Percentiles rank a stretch among this genome's conserved stretches.
Evolutionary conservation across 1,140 invertebrate species (phyloP).

Genomic region (Drosophila athabasca): DNA sequence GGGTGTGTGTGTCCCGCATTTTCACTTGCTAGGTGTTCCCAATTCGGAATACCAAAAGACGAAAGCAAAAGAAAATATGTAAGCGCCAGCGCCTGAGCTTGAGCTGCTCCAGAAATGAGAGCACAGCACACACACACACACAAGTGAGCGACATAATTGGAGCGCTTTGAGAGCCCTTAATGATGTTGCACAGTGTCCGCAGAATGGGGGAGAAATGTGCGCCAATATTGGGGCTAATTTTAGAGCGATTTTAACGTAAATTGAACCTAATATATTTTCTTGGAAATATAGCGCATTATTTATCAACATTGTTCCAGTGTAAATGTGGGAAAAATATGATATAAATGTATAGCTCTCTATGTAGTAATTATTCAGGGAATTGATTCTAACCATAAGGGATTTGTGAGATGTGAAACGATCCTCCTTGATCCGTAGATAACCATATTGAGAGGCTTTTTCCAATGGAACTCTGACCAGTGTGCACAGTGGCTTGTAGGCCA

Average conservation of each 20-base stretch:
- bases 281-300: too few species aligned
- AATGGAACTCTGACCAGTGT: constrained; percentile 13
- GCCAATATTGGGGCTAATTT: constrained; percentile 10
- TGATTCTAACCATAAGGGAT: too few species aligned
- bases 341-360: too few species aligned
- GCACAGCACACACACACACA: constrained; percentile 38
- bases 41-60: constrained; percentile 57
- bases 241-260: neutral
- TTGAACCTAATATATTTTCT: too few species aligned
- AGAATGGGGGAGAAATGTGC: constrained; percentile 1
- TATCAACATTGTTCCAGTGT: too few species aligned
- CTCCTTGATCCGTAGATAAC: too few species aligned
- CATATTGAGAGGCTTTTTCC: neutral
- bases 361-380: too few species aligned
- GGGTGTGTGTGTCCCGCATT: constrained; percentile 74
- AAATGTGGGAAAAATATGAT: too few species aligned
- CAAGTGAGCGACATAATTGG: constrained; percentile 71
- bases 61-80: constrained; percentile 50
- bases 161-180: constrained; percentile 78
- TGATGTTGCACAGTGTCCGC: constrained; percentile 59
- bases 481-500: constrained; percentile 60
- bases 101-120: constrained; percentile 57
- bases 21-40: constrained; percentile 68
- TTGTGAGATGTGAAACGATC: too few species aligned
- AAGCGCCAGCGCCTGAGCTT: constrained; percentile 42